phyloP scores from a whole-genome alignment of 2,113 vertebrate genomes.

The Drymodes brunneopygia region DNA sequence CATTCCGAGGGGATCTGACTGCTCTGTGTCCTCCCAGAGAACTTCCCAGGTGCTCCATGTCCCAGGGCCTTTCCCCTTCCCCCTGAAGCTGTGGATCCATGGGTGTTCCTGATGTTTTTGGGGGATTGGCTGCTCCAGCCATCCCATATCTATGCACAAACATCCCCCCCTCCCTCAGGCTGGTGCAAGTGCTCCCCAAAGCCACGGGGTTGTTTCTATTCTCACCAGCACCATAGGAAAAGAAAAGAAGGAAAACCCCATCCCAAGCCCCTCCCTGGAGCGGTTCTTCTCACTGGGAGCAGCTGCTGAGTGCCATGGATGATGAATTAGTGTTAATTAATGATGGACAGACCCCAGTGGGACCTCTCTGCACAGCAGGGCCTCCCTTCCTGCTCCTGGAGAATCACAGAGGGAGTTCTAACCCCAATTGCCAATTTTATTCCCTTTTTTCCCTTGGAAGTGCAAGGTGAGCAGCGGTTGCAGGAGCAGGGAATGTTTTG shows the following conservation, averaged over 20 bases:
- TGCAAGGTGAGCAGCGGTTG: neutral
- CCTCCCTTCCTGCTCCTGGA: neutral
- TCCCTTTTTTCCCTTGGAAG: neutral
- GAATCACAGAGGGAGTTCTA: neutral
- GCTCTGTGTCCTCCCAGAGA: neutral
- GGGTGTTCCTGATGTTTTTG: neutral
- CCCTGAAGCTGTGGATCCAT: fast-evolving
- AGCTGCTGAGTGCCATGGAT: neutral
- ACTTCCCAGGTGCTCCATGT: neutral
- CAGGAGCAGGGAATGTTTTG: neutral
- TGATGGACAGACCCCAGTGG: neutral
- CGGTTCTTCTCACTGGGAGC: neutral
- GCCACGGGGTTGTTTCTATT: neutral
- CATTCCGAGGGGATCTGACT: neutral
- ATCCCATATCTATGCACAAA: neutral
- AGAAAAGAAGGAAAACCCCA: neutral
- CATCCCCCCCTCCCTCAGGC: neutral
- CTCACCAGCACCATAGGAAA: neutral
- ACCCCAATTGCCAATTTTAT: neutral
- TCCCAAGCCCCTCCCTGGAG: fast-evolving
- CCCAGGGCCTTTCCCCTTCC: neutral
- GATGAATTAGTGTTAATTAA: neutral
- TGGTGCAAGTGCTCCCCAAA: neutral
- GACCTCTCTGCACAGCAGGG: neutral
- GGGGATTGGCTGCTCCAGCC: neutral